Conservation (phyloP, 92 coral and sea anemone species). For the Epizoanthus fatuus region DNA sequence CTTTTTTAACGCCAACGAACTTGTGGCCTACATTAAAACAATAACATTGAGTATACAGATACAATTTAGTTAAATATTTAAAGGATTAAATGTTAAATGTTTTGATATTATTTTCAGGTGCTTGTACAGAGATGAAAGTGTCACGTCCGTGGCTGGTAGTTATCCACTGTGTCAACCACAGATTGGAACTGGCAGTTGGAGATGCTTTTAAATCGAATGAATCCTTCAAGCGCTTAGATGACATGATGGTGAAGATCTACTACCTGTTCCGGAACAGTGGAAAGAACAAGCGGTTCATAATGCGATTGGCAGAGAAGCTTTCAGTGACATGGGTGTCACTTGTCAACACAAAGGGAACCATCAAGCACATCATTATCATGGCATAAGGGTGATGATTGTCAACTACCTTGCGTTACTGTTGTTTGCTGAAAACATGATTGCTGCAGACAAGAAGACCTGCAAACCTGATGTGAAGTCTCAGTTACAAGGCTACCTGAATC, state of each 20-base stretch:
- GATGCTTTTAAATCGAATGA: constrained; percentile 28
- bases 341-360: constrained; percentile 59
- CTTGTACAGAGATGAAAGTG: constrained; percentile 52
- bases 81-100: neutral
- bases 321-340: constrained; percentile 60
- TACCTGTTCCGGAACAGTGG: constrained; percentile 54
- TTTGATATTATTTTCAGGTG: constrained; percentile 3
- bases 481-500: constrained; percentile 37
- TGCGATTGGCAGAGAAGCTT: constrained; percentile 58
- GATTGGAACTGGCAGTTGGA: constrained; percentile 6
- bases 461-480: constrained; percentile 55
- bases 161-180: constrained; percentile 39
- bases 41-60: constrained; percentile 14
- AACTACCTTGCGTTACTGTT: constrained; percentile 50
- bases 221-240: constrained; percentile 22
- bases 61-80: constrained; percentile 12
- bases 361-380: constrained; percentile 63
- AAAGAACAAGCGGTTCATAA: constrained; percentile 54
- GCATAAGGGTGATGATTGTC: constrained; percentile 59
- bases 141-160: constrained; percentile 41
- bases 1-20: constrained; percentile 2
- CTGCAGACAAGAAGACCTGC: constrained; percentile 60
- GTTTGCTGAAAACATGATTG: constrained; percentile 60
- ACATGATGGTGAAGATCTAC: constrained; percentile 43
- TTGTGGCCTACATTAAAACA: constrained; percentile 9